Evolutionary conservation across 2,113 vertebrate genomes (phyloP), one percentile per base, ranked within the genome.

Genomic region (Heliornis fulica): DNA sequence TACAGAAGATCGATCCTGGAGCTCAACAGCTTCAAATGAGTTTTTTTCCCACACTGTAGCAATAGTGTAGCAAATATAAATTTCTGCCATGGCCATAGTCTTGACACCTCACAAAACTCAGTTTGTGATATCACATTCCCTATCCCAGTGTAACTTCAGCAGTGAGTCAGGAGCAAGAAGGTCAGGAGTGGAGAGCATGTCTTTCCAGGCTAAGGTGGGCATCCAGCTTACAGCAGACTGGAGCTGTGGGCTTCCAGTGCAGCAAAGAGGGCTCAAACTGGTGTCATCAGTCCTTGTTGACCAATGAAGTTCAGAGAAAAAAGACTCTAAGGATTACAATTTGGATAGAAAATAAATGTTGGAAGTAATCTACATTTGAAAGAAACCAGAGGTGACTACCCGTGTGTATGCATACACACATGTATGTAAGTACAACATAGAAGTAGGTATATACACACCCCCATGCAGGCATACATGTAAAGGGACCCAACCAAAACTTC

Each of bases 201-300:
- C 15, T 32, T 32, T 86, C 40, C 23, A 28, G 21, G 20, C 7
- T 28, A 11, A 68, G 45, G 32, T 6, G 12, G 9, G 34, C 87
- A 23, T 23, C 29, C 43, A 20, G 26, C 7, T 45, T 31, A 4
- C 10, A 26, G 7, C 4, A 7, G 26, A 38, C 34, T 0, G 2
- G 51, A 50, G 26, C 26, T 56, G 17, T 19, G 48, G 32, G 18
- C 11, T 46, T 65, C 26, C 28, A 18, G 31, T 17, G 20, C 38
- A 20, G 25, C 0, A 1, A 15, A 23, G 6, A 5, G 45, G 17
- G 38, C 41, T 51, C 2, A 0, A 54, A 38, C 34, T 7, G 14
- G 3, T 7, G 13, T 19, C n/a, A n/a, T 2, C 18, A 56, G 32
- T 10, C 51, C 36, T 48, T 45, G 7, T 12, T 26, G 46, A 54